phyloP scores from a whole-genome alignment of 2,797 vertebrate genomes.

The Poecile montanus region DNA sequence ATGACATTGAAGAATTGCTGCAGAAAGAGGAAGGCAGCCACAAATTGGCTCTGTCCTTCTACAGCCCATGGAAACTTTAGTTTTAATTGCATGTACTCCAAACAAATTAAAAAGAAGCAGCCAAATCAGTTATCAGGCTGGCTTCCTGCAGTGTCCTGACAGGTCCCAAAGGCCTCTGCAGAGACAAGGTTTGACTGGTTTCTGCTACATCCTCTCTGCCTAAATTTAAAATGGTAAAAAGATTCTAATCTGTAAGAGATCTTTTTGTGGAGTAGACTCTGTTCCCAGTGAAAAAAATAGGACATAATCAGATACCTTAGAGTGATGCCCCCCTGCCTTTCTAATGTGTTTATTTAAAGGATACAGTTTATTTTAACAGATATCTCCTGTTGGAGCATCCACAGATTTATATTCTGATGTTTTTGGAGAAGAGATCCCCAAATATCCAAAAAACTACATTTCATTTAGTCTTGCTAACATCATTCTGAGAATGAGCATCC shows the following conservation, averaged over 20 bases:
- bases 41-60: conserved; percentile 49
- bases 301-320: background rate
- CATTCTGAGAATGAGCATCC: background rate
- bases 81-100: conserved; percentile 59
- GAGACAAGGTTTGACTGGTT: background rate
- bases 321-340: background rate
- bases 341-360: background rate
- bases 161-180: conserved; percentile 72
- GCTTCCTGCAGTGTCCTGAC: conserved; percentile 69
- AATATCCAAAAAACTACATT: background rate
- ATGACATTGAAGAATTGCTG: conserved; percentile 49
- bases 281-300: background rate
- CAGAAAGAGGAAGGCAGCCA: background rate
- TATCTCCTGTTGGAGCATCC: background rate
- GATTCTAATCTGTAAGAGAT: background rate
- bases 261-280: background rate
- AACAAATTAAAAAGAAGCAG: conserved; percentile 67
- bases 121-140: conserved; percentile 44
- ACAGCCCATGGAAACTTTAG: conserved; percentile 10
- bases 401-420: background rate
- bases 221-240: background rate
- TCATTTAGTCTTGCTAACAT: background rate
- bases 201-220: background rate
- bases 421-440: background rate
- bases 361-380: background rate